Percentiles rank a stretch among this genome's conserved stretches.
phyloP scores from a whole-genome alignment of 2,888 invertebrate species.

The Lepidocyrtoides sp. region DNA sequence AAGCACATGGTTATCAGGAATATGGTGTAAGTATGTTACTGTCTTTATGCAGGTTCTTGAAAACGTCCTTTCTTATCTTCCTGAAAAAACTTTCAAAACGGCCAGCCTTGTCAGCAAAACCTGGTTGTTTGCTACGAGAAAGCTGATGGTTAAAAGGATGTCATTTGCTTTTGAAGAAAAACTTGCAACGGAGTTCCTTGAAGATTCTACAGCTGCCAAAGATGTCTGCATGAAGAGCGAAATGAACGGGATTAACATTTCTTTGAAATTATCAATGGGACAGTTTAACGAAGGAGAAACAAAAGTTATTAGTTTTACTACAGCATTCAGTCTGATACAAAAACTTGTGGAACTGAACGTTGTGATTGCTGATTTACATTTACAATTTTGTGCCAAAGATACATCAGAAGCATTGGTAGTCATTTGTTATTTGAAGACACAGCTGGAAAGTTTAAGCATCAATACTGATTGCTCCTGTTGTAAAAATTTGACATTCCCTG shows the following conservation, averaged over 20 bases:
- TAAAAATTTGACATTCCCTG: not conserved
- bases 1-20: too few species aligned
- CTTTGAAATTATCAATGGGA: not conserved
- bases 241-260: not conserved
- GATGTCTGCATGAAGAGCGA: not conserved
- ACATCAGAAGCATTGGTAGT: not conserved
- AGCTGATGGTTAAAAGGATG: conserved; percentile 43
- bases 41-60: conserved; percentile 49
- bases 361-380: not conserved
- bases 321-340: not conserved
- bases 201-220: not conserved
- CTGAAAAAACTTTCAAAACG: not conserved
- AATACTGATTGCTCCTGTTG: not conserved
- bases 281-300: not conserved
- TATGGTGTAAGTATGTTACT: too few species aligned
- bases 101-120: conserved; percentile 66
- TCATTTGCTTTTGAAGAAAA: not conserved
- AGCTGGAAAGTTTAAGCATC: not conserved
- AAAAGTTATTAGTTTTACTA: too few species aligned
- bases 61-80: conserved; percentile 48
- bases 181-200: not conserved
- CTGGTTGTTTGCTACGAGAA: conserved; percentile 55
- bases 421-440: not conserved
- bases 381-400: not conserved
- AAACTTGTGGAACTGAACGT: not conserved